Evolutionary conservation across 1,140 invertebrate genomes (phyloP), one percentile per base, ranked within the genome.

Genomic region (Drosophila kohkoa): DNA sequence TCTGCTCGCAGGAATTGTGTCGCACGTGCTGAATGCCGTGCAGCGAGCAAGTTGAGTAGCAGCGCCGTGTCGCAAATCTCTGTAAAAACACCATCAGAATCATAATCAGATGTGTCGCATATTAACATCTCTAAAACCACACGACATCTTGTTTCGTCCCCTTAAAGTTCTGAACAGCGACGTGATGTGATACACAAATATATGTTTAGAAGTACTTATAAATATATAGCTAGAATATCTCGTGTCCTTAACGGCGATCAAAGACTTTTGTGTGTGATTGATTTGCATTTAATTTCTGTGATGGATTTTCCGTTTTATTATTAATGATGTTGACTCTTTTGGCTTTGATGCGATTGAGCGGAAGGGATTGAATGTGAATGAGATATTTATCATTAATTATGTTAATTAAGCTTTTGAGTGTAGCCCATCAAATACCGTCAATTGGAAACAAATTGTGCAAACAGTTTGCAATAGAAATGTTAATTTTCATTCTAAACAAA

Each of bases 1-100:
- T 96, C 93, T 96, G 95, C 93, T 96, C 95, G 93, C 95, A 95
- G 93, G 95, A 96, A 92, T 96, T 96, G 93, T 96, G 95, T 76
- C 95, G 94, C 90, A 95, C 93, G 91, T 94, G 93, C 90, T 94
- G 94, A 82, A 95, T 94, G 82, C 94, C 94, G 92, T 94, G 94
- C 73, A 95, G 93, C 64, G 94, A 94, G 88, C 94, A 95, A 79
- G 95, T 94, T 75, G 95, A 96, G 93, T 96, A 96, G 94, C 95
- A 96, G 76, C 95, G 94, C 75, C 95, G 94, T 65, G 95, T 95
- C 74, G 95, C 94, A 92, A 95, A 95, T 93, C 94, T 94, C 95
- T 96, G 95, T 75, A 95, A 94, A 93, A 94, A 79, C 75, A 77
- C 71, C 77, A 75, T 30, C 63, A 65, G 80, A 87, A 87, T 89